phyloP scores from a whole-genome alignment of 2,888 invertebrate species.

The Lepetodrilus schrolli region DNA sequence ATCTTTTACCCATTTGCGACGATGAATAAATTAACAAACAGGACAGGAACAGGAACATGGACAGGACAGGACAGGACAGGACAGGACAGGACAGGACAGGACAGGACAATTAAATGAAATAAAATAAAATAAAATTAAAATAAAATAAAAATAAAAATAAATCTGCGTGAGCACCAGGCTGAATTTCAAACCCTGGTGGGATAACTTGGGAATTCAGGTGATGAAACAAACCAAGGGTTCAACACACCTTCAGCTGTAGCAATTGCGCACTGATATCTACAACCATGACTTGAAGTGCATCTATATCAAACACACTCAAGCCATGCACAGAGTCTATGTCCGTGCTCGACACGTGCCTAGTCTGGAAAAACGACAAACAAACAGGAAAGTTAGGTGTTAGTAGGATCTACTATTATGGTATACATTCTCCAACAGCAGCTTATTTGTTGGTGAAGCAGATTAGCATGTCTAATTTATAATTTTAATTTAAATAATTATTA shows the following conservation, averaged over 20 bases:
- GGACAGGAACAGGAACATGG: background rate
- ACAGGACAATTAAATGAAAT: background rate
- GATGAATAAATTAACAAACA: background rate
- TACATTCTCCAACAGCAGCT: no score
- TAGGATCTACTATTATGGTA: background rate
- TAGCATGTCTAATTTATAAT: background rate
- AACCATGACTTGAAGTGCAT: conserved; percentile 49
- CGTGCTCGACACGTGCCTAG: background rate
- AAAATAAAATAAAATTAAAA: background rate
- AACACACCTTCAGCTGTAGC: conserved; percentile 56
- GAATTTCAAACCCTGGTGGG: background rate
- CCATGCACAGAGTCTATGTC: conserved; percentile 35
- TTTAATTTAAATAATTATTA: background rate
- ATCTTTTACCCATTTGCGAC: no score
- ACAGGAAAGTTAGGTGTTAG: conserved; percentile 8
- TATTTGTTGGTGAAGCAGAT: no score
- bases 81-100: background rate
- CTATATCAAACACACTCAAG: conserved; percentile 49
- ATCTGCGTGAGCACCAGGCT: background rate
- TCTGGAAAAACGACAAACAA: background rate
- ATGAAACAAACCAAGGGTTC: background rate
- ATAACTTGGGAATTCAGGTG: background rate
- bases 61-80: background rate
- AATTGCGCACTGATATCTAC: conserved; percentile 56
- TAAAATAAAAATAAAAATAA: background rate